Percentiles rank a stretch among this genome's conserved stretches.
Evolutionary conservation across 2,797 vertebrate species (phyloP).

Genomic region (Synaphobranchus kaupii): DNA sequence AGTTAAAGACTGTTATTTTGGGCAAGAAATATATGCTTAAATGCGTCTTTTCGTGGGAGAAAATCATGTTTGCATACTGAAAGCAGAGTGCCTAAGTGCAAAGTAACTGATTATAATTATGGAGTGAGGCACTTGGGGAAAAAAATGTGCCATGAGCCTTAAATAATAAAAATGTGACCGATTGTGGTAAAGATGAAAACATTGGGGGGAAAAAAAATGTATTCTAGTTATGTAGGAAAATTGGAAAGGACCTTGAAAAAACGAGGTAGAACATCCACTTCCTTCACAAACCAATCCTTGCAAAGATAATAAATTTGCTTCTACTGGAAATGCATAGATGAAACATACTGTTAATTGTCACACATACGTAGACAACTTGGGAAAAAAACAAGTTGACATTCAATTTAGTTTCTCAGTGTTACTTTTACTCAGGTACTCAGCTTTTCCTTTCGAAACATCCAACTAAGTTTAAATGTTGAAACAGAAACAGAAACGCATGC

Average conservation of each 20-base stretch:
- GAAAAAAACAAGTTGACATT: background rate
- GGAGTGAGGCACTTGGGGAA: too few species aligned
- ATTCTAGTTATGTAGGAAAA: too few species aligned
- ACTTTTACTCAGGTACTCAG: background rate
- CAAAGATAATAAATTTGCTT: background rate
- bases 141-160: too few species aligned
- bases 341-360: background rate
- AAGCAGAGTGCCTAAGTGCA: too few species aligned
- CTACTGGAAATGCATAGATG: background rate
- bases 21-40: background rate
- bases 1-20: background rate
- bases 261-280: too few species aligned
- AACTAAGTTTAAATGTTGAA: background rate
- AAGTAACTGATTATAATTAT: too few species aligned
- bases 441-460: background rate
- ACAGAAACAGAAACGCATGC: background rate
- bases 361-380: too few species aligned
- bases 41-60: background rate
- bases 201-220: too few species aligned
- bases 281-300: background rate
- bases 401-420: background rate
- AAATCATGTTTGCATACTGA: background rate
- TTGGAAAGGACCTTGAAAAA: too few species aligned
- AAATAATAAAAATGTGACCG: too few species aligned
- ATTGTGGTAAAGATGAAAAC: too few species aligned